Conservation (phyloP, 1,140 invertebrate genomes). For the Melanaphis sacchari region DNA sequence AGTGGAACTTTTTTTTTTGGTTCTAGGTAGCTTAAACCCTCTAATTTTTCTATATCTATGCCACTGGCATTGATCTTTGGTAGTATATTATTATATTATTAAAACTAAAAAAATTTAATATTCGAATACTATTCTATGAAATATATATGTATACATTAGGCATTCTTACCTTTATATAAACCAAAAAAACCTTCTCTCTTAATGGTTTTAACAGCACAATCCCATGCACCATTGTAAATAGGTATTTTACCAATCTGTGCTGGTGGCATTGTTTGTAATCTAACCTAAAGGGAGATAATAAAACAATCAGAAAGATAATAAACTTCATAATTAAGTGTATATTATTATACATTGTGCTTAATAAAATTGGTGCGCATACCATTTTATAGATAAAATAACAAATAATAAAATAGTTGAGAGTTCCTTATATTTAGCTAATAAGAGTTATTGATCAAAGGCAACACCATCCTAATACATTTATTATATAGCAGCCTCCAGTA, state of each 20-base stretch:
- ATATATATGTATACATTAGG: constrained; percentile 54
- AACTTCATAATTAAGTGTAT: background rate
- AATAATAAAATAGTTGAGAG: background rate
- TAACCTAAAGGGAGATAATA: constrained; percentile 68
- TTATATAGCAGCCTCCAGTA: no score
- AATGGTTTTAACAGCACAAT: constrained; percentile 94
- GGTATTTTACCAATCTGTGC: constrained; percentile 70
- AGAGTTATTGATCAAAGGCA: background rate
- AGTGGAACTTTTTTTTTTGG: no score
- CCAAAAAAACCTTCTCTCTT: constrained; percentile 84
- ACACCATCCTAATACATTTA: background rate
- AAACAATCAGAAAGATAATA: background rate
- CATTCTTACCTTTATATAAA: constrained; percentile 78
- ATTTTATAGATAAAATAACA: background rate
- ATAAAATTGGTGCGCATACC: background rate
- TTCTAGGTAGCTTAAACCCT: no score
- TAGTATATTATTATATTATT: background rate
- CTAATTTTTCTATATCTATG: no score
- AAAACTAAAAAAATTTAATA: background rate
- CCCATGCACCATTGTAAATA: constrained; percentile 87
- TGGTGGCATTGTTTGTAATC: constrained; percentile 90
- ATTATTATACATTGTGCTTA: background rate
- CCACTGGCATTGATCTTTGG: no score
- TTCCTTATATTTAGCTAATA: background rate
- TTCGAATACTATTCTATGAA: background rate